Percentiles rank a stretch among this genome's conserved stretches.
Evolutionary conservation across 2,113 vertebrate species (phyloP).

Genomic region (Melanerpes formicivorus): DNA sequence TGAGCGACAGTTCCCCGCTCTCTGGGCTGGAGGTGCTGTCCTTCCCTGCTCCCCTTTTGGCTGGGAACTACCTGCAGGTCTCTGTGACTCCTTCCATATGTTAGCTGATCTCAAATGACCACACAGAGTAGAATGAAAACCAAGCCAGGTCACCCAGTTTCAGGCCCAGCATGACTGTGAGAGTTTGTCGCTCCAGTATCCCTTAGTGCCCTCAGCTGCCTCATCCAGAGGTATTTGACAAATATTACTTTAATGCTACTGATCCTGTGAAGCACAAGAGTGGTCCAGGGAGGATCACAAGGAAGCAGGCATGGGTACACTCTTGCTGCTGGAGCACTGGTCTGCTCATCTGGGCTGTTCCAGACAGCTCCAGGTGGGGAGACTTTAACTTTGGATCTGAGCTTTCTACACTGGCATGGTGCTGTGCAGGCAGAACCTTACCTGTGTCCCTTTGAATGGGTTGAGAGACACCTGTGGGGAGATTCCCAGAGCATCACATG

Average conservation of each 20-base stretch:
- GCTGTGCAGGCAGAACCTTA: background rate
- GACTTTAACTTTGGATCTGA: background rate
- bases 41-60: background rate
- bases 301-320: background rate
- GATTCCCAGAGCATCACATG: fast-evolving
- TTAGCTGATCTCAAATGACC: background rate
- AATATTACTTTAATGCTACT: background rate
- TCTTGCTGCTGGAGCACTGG: background rate
- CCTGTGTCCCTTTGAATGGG: background rate
- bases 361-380: background rate
- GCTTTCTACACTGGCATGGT: background rate
- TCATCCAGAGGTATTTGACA: background rate
- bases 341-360: background rate
- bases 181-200: background rate
- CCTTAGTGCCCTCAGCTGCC: background rate
- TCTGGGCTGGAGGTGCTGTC: background rate
- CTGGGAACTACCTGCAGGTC: background rate
- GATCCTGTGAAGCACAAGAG: background rate
- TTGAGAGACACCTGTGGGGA: background rate
- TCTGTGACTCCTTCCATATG: background rate
- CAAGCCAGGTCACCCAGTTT: background rate
- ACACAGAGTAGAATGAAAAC: background rate
- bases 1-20: fast-evolving
- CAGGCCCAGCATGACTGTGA: background rate
- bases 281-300: background rate